Percentiles rank a stretch among this genome's conserved stretches.
These are phyloP conservation scores for Zaprionus tsacasi DNA, from an alignment of 1,140 invertebrate genomes.

Conservation along the genomic window DNA sequence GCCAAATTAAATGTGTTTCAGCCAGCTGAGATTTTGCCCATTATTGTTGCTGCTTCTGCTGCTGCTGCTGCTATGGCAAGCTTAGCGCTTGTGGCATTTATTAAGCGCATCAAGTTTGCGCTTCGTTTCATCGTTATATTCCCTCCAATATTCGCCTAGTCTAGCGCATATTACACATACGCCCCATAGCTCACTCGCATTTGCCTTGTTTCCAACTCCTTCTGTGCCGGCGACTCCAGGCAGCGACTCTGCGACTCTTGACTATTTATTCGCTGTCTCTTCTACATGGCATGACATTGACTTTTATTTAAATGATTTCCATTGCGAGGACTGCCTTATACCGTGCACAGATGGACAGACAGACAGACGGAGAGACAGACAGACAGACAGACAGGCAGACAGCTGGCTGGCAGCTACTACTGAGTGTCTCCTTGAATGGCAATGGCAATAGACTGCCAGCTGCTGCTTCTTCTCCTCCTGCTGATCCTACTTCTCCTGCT, in stretches of 20 bases:
- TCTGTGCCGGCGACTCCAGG: not conserved
- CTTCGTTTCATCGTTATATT: slow-evolving; percentile 29
- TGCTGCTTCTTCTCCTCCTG: slow-evolving; percentile 46
- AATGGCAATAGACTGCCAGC: slow-evolving; percentile 74
- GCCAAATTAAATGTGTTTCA: slow-evolving; percentile 75
- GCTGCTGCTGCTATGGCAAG: slow-evolving; percentile 21
- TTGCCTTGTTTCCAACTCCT: not conserved
- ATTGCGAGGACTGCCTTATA: slow-evolving; percentile 46
- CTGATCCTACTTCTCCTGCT: not conserved
- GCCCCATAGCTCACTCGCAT: slow-evolving; percentile 37
- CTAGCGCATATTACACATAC: slow-evolving; percentile 73
- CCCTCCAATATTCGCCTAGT: slow-evolving; percentile 44
- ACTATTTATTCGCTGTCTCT: slow-evolving; percentile 79
- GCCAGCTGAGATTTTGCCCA: slow-evolving; percentile 64
- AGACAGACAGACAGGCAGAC: not conserved
- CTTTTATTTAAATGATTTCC: slow-evolving; percentile 82
- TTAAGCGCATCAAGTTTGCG: slow-evolving; percentile 46
- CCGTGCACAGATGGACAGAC: not conserved
- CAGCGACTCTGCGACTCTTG: slow-evolving; percentile 28
- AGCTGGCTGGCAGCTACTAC: slow-evolving; percentile 9
- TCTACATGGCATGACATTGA: slow-evolving; percentile 79
- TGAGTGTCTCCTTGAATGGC: slow-evolving; percentile 56
- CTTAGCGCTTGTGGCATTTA: slow-evolving; percentile 60
- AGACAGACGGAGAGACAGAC: not conserved
- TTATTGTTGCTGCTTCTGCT: slow-evolving; percentile 1